A percentile compares a stretch with the other conserved stretches of the same genome.
phyloP scores from a whole-genome alignment of 1,140 invertebrate genomes.

The Pissodes strobi region DNA sequence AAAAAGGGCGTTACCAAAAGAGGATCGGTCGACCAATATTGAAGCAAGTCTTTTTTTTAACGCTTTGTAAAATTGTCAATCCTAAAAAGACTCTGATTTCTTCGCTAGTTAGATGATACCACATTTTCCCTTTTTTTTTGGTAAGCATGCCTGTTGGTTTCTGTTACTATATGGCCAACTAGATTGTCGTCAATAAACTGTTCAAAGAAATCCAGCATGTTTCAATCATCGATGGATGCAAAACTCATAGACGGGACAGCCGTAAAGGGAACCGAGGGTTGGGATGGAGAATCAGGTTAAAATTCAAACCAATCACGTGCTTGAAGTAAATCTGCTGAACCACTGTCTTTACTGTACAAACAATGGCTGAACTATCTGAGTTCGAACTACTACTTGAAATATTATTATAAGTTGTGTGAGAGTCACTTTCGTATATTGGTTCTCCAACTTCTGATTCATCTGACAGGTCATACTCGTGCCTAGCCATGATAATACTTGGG shows the following conservation, averaged over 20 bases:
- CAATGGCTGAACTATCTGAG: background rate
- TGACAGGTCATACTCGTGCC: background rate
- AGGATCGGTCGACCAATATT: background rate
- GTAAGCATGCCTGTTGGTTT: background rate
- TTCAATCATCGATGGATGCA: too few species aligned
- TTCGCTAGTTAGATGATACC: background rate
- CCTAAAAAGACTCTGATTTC: background rate
- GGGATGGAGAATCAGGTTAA: too few species aligned
- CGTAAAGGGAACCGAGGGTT: too few species aligned
- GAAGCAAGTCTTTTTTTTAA: background rate
- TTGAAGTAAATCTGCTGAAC: too few species aligned
- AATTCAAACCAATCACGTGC: too few species aligned
- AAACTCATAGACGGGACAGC: too few species aligned
- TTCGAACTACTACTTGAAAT: background rate
- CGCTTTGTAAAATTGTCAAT: background rate
- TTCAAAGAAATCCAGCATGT: background rate
- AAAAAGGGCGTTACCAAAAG: background rate
- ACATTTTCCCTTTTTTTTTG: background rate
- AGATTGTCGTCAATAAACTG: background rate
- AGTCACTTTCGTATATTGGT: background rate
- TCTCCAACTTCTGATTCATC: background rate
- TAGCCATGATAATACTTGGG: constrained; percentile 2
- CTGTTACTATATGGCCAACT: background rate
- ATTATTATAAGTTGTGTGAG: background rate
- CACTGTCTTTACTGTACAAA: background rate